Evolutionary conservation across 2,888 invertebrate species (phyloP).

Genomic region (Catocala fraxini): DNA sequence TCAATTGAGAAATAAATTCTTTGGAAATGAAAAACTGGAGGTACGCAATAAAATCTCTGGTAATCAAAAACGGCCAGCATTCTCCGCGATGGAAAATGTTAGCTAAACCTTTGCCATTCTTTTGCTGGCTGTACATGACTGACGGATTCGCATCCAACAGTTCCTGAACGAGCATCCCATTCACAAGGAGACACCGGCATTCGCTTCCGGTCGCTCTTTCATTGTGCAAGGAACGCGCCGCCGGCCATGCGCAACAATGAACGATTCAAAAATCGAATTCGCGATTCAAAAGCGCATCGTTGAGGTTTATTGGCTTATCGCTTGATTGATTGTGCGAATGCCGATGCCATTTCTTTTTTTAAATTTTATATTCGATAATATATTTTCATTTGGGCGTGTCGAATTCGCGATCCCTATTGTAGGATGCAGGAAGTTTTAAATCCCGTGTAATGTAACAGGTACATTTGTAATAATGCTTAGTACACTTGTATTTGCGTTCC

Average conservation of each 20-base stretch:
- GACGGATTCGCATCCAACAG: constrained; percentile 70
- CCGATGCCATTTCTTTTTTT: constrained; percentile 63
- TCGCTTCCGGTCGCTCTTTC: constrained; percentile 83
- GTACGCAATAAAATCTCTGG: no score
- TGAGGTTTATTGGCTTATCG: constrained; percentile 88
- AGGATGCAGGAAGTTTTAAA: constrained; percentile 78
- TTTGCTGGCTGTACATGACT: constrained; percentile 62
- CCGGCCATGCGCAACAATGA: constrained; percentile 80
- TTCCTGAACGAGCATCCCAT: constrained; percentile 77
- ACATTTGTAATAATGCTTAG: constrained; percentile 62
- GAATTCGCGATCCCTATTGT: constrained; percentile 77
- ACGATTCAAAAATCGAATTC: constrained; percentile 83
- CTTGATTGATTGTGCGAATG: constrained; percentile 87
- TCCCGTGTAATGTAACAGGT: constrained; percentile 73
- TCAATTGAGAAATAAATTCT: no score
- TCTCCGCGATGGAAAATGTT: constrained; percentile 30
- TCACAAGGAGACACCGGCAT: constrained; percentile 78
- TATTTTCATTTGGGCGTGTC: constrained; percentile 87
- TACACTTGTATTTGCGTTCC: constrained; percentile 85
- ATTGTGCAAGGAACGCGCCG: constrained; percentile 83
- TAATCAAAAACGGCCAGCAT: neutral
- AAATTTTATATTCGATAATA: constrained; percentile 74
- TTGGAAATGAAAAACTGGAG: no score
- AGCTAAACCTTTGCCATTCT: constrained; percentile 33
- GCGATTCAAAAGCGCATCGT: constrained; percentile 87